Base-by-base conservation (phyloP, 2,888 invertebrate species). In the Stenchaetothrips biformis region DNA sequence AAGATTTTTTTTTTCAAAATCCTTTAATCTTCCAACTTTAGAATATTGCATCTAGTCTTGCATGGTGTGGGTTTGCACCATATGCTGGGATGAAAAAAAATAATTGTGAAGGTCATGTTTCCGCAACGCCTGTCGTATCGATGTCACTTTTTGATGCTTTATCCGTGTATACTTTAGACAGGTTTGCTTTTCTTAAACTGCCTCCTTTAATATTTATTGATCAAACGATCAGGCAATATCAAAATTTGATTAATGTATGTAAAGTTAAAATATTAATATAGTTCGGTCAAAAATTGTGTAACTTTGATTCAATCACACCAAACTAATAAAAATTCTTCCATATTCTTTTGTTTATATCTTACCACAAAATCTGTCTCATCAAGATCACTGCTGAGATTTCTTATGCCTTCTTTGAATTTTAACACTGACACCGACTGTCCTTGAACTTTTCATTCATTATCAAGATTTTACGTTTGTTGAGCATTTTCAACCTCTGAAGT, bases 1-100 rank as follows among this genome's bases (percentile, higher is more conserved):
- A 85, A 82, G 79, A 79, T 62, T n/a, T 81, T 80, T 81, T 13
- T 21, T 59, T 59, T 16, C 25, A 74, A 7, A 25, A 25, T 6
- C 9, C 53, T 25, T 4, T 1, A 25, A 8, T 74, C 25, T 21
- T 21, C 4, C 21, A 0, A 3, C 25, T 18, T 79, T n/a, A 80
- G 21, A 21, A 67, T 80, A 80, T n/a, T 81, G 48, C 18, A 49
- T 80, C 18, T 59, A 21, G 7, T 74, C 25, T 11, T 74, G 67
- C 0, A 8, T 25, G 59, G 59, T 59, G 25, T 21, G 21, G 25
- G 67, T 25, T 21, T 59, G 7, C 4, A 74, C 67, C 67, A 74
- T 74, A 74, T 21, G 67, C 67, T 25, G 25, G 25, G 25, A 74
- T 74, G 11, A 21, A n/a, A 37, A 11, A 53, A 53, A 7, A n/a